Conservation (phyloP, 2,888 invertebrate genomes). For the Gandaritis pyraliata region DNA sequence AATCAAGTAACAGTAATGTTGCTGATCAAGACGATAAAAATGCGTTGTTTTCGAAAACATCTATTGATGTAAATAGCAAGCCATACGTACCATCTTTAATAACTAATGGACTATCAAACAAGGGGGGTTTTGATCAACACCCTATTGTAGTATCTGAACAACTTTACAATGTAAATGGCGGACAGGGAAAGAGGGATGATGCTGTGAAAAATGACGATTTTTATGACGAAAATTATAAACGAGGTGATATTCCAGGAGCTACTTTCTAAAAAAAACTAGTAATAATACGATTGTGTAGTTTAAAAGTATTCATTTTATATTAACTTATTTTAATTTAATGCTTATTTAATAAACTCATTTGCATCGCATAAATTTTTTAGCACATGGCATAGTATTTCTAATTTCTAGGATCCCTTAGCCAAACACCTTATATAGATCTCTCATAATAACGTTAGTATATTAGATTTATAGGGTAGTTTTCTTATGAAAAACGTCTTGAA, state of each 20-base stretch:
- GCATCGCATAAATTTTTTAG: constrained; percentile 18
- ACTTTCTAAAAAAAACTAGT: constrained; percentile 1
- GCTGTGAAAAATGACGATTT: background rate
- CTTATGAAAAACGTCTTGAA: no score
- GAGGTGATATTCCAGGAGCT: constrained; percentile 29
- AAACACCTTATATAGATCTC: background rate
- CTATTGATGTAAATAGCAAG: background rate
- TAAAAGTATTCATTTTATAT: constrained; percentile 34
- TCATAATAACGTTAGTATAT: no score
- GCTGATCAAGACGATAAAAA: constrained; percentile 6
- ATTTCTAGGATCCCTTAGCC: background rate
- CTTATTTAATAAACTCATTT: constrained; percentile 22
- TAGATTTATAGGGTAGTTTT: no score
- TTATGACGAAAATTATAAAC: constrained; percentile 5
- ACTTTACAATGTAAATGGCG: constrained; percentile 1
- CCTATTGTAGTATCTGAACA: constrained; percentile 34
- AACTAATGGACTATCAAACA: background rate
- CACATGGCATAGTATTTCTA: constrained; percentile 6
- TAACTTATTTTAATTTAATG: constrained; percentile 29
- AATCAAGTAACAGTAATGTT: background rate
- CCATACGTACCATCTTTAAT: constrained; percentile 2
- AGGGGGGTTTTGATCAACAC: constrained; percentile 11
- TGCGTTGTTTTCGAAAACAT: constrained; percentile 17
- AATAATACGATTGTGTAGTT: constrained; percentile 37
- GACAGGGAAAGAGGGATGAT: constrained; percentile 12